phyloP scores from a whole-genome alignment of 2,888 invertebrate species.

The Sesamia inferens region DNA sequence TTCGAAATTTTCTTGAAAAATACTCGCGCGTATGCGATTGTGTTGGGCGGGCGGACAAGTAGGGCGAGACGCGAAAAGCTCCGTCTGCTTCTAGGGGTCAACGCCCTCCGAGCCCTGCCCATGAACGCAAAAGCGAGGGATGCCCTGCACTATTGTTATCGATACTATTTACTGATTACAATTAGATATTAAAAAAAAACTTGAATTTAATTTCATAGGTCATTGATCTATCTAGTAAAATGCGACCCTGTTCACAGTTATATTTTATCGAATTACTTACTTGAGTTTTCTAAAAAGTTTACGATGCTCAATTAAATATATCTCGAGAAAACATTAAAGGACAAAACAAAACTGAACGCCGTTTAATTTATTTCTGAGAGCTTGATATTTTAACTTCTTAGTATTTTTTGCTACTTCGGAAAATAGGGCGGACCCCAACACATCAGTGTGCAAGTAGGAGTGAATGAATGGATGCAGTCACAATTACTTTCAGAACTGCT shows the following conservation, averaged over 20 bases:
- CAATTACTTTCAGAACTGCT: conserved; percentile 53
- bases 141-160: conserved; percentile 80
- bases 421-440: conserved; percentile 11
- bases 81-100: conserved; percentile 85
- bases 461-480: conserved; percentile 49
- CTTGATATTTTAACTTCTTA: conserved; percentile 2
- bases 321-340: conserved; percentile 3
- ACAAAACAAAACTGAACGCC: not conserved
- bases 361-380: conserved; percentile 1
- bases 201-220: conserved; percentile 25
- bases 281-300: conserved; percentile 3
- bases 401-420: conserved; percentile 6
- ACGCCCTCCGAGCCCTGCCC: conserved; percentile 87
- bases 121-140: conserved; percentile 84
- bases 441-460: conserved; percentile 32
- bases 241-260: conserved; percentile 24
- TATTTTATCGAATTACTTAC: conserved; percentile 3
- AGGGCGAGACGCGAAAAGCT: conserved; percentile 88
- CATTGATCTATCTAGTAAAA: conserved; percentile 19
- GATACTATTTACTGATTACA: conserved; percentile 76
- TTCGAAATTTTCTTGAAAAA: conserved; percentile 41
- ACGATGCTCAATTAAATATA: not conserved
- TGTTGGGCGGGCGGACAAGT: conserved; percentile 83
- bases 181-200: conserved; percentile 23
- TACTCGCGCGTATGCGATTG: conserved; percentile 63